These are phyloP conservation scores for Siphamia tubifer DNA, from an alignment of 2,113 vertebrate genomes.

Conservation along the genomic window DNA sequence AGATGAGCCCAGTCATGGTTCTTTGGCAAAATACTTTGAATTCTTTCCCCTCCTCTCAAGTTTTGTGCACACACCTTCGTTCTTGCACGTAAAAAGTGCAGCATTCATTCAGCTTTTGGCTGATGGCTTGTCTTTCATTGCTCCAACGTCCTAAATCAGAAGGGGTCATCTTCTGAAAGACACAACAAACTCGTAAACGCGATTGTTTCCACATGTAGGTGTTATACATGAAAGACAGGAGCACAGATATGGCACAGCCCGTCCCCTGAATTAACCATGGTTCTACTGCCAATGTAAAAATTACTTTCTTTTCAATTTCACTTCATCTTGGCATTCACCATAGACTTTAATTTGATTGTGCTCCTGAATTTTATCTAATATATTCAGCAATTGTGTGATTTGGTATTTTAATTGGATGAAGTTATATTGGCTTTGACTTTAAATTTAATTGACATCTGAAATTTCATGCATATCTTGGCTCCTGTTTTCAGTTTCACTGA, in stretches of 20 bases:
- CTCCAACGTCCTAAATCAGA: not conserved
- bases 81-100: not conserved
- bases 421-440: not conserved
- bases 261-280: conserved; percentile 13
- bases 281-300: not conserved
- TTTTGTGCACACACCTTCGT: not conserved
- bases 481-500: not conserved
- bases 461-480: not conserved
- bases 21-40: not conserved
- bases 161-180: not conserved
- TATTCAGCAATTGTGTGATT: not conserved
- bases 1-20: conserved; percentile 6
- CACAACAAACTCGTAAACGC: not conserved
- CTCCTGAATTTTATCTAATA: not conserved
- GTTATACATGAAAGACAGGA: conserved; percentile 27
- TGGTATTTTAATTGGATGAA: not conserved
- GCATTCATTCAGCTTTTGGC: not conserved
- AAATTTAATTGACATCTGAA: not conserved
- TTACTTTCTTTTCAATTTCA: not conserved
- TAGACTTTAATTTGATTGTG: too few relatives aligned
- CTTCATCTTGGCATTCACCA: too few relatives aligned
- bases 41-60: not conserved
- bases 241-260: conserved; percentile 3
- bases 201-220: conserved; percentile 9
- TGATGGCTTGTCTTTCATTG: not conserved